phyloP scores from a whole-genome alignment of 2,113 vertebrate genomes.

The Mastomys coucha region DNA sequence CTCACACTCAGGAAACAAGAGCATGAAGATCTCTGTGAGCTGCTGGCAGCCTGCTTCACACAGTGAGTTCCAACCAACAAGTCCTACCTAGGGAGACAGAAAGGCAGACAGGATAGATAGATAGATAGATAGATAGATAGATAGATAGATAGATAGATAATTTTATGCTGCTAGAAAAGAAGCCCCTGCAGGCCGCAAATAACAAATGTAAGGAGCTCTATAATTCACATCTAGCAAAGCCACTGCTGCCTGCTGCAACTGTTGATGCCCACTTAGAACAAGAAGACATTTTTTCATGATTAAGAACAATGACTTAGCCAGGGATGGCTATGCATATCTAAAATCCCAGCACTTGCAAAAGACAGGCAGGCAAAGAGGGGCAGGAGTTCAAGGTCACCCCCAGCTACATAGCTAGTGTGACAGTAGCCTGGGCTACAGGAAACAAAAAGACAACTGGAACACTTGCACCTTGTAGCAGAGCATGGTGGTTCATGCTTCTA shows the following conservation, averaged over 20 bases:
- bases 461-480: background rate
- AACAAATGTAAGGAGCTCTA: background rate
- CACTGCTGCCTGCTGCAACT: background rate
- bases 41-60: background rate
- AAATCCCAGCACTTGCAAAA: background rate
- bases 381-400: background rate
- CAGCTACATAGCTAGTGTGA: too few relatives aligned
- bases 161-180: background rate
- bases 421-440: background rate
- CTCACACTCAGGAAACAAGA: background rate
- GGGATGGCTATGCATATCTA: background rate
- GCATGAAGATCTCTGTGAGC: background rate
- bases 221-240: background rate
- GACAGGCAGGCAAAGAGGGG: background rate
- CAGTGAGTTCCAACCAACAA: background rate
- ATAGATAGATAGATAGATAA: background rate
- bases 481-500: background rate
- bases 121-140: background rate
- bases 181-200: background rate
- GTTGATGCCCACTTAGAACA: background rate
- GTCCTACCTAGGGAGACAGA: background rate
- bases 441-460: background rate
- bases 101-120: background rate
- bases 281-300: background rate
- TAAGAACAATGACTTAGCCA: background rate